Conservation (phyloP, 2,888 invertebrate species). For the Cantharis nigra region DNA sequence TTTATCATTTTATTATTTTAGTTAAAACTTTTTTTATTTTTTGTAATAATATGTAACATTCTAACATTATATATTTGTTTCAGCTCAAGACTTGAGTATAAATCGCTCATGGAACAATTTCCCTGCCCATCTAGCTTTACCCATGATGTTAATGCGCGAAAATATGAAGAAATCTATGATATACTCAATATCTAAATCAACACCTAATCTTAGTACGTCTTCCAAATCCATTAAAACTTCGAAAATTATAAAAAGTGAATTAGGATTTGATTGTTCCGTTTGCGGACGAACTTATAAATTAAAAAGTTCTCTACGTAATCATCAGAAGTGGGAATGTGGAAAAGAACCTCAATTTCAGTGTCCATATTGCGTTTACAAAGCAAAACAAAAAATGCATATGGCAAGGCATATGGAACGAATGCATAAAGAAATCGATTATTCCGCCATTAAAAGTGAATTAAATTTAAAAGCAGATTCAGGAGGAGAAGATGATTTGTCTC, state of each 20-base stretch:
- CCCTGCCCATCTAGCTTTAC: conserved; percentile 76
- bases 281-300: conserved; percentile 86
- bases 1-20: not conserved
- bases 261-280: conserved; percentile 76
- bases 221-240: conserved; percentile 48
- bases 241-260: conserved; percentile 40
- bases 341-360: conserved; percentile 85
- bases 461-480: conserved; percentile 35
- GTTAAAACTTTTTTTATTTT: not conserved
- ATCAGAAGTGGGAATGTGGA: conserved; percentile 86
- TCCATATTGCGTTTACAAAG: conserved; percentile 81
- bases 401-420: conserved; percentile 82
- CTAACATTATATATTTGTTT: conserved; percentile 51
- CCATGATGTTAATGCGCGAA: conserved; percentile 66
- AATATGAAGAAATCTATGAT: conserved; percentile 55
- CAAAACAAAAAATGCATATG: conserved; percentile 85
- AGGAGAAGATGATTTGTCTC: not conserved
- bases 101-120: conserved; percentile 73
- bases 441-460: conserved; percentile 48
- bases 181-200: conserved; percentile 39
- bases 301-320: conserved; percentile 82
- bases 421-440: conserved; percentile 64
- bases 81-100: conserved; percentile 72
- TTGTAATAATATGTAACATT: not conserved
- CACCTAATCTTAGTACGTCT: conserved; percentile 38